These are phyloP conservation scores for Tapera naevia DNA, from an alignment of 2,797 vertebrate genomes.

Conservation along the genomic window DNA sequence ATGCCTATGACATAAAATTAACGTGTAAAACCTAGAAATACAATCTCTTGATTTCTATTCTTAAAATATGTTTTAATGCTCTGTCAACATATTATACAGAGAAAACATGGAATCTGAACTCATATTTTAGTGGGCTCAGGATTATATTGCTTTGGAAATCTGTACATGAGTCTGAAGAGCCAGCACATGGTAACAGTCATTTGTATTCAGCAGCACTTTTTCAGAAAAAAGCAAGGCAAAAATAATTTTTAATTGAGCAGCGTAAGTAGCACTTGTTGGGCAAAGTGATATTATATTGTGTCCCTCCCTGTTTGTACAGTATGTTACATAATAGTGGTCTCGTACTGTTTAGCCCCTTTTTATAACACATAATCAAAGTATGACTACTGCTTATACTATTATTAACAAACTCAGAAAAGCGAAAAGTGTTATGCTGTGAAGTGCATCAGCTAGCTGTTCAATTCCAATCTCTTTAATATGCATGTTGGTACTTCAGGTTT, in stretches of 20 bases:
- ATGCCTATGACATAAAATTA: neutral
- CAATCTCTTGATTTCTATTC: neutral
- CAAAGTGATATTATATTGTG: neutral
- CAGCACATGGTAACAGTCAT: neutral
- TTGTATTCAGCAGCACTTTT: neutral
- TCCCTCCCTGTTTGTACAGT: neutral
- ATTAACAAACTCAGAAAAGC: neutral
- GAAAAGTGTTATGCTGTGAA: neutral
- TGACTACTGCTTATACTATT: neutral
- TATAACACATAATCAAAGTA: neutral
- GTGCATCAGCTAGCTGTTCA: neutral
- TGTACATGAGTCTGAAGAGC: neutral
- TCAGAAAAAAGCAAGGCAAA: neutral
- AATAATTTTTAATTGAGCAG: neutral
- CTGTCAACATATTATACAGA: neutral
- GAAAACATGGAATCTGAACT: neutral
- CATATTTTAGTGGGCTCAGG: neutral
- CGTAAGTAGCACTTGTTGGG: neutral
- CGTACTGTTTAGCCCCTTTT: neutral
- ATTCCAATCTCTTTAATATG: neutral
- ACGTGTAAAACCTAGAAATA: neutral
- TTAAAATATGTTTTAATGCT: neutral
- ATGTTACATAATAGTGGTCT: neutral
- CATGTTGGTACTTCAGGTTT: neutral
- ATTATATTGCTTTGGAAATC: neutral